A percentile compares a stretch with the other conserved stretches of the same genome.
Evolutionary conservation across 2,888 invertebrate species (phyloP).

Genomic region (Ecdyonurus torrentis): DNA sequence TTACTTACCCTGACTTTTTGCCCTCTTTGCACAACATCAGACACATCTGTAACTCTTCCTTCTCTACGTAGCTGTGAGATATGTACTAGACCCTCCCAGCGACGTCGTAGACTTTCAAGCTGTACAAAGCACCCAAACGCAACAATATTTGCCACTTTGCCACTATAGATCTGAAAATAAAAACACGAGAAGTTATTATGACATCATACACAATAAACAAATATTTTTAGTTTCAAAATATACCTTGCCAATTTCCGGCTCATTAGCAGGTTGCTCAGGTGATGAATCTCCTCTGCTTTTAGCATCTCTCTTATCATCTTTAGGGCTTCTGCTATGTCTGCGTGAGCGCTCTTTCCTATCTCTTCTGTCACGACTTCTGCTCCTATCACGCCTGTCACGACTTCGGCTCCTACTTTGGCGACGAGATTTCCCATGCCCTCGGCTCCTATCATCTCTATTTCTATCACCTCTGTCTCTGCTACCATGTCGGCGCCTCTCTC

Average conservation of each 20-base stretch:
- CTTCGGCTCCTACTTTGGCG: constrained; percentile 21
- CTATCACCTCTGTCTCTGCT: constrained; percentile 16
- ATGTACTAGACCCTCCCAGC: constrained; percentile 93
- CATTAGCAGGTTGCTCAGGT: constrained; percentile 23
- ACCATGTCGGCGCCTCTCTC: constrained; percentile 17
- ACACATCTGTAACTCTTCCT: constrained; percentile 84
- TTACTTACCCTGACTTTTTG: constrained; percentile 79
- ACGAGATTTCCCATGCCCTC: no score
- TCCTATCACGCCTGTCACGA: constrained; percentile 19
- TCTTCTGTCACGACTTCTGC: constrained; percentile 15
- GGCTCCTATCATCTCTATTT: constrained; percentile 13
- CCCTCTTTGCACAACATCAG: constrained; percentile 81
- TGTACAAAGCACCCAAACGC: constrained; percentile 98
- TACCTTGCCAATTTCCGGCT: constrained; percentile 31
- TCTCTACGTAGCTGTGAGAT: constrained; percentile 87
- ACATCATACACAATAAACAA: constrained; percentile 12
- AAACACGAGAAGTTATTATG: neutral
- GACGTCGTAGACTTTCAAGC: constrained; percentile 71
- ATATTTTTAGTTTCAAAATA: no score
- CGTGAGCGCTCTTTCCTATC: constrained; percentile 7
- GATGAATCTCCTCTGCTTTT: constrained; percentile 10
- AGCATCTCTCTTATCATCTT: constrained; percentile 8
- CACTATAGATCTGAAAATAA: constrained; percentile 60
- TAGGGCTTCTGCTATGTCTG: constrained; percentile 14
- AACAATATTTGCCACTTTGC: constrained; percentile 87